These are phyloP conservation scores for Donacobius atricapilla DNA, from an alignment of 2,113 vertebrate genomes.

Conservation along the genomic window DNA sequence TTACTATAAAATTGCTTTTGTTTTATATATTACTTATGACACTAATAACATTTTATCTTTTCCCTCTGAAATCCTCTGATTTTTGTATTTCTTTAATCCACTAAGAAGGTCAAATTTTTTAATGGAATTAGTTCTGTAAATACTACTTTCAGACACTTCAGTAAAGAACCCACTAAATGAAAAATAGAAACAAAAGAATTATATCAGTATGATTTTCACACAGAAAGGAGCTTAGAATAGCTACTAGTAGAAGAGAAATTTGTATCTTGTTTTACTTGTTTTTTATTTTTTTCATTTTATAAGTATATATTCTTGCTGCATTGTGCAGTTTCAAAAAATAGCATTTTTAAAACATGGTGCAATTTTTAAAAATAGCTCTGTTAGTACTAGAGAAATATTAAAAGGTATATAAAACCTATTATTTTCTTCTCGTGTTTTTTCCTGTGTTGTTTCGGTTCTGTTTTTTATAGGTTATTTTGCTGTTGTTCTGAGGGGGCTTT, in stretches of 20 bases:
- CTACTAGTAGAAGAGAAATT: neutral
- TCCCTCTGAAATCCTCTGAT: neutral
- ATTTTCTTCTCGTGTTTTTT: neutral
- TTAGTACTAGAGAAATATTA: neutral
- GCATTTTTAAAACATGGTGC: accelerated
- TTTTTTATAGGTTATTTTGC: neutral
- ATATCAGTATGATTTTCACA: neutral
- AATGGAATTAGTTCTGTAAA: slow-evolving; percentile 36
- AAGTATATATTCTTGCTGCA: neutral
- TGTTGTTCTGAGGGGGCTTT: neutral
- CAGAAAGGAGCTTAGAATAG: neutral
- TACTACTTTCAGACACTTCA: neutral
- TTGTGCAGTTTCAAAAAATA: neutral
- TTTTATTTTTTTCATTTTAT: neutral
- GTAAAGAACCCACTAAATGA: neutral
- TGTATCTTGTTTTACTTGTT: neutral
- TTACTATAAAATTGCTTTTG: neutral
- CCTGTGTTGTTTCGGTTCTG: accelerated
- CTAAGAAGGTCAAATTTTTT: neutral
- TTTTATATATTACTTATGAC: neutral
- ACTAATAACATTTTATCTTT: neutral
- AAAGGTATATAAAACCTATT: neutral
- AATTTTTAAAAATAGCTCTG: neutral
- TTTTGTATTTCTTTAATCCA: slow-evolving; percentile 12
- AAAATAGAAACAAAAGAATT: neutral